These are phyloP conservation scores for Heliconius cydno DNA, from an alignment of 2,888 invertebrate species.

Conservation along the genomic window DNA sequence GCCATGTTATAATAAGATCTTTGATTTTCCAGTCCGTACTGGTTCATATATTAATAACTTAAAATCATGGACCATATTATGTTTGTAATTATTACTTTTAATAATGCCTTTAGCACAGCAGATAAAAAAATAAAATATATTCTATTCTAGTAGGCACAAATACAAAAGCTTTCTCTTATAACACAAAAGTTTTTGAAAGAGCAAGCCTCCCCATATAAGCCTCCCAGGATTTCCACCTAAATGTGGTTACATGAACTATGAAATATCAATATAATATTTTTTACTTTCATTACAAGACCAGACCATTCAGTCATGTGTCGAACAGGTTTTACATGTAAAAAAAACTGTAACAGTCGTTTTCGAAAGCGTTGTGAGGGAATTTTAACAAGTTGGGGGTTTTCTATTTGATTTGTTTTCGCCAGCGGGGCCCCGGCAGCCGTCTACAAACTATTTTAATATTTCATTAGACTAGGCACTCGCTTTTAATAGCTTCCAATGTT, in stretches of 20 bases:
- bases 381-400: slow-evolving; percentile 58
- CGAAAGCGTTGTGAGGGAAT: slow-evolving; percentile 52
- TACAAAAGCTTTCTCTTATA: not conserved
- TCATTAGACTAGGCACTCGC: slow-evolving; percentile 61
- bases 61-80: no score
- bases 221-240: slow-evolving; percentile 1
- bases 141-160: not conserved
- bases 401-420: slow-evolving; percentile 62
- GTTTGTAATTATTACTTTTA: no score
- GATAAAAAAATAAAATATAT: not conserved
- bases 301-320: slow-evolving; percentile 43
- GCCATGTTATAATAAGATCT: no score
- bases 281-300: slow-evolving; percentile 32
- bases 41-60: no score
- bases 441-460: slow-evolving; percentile 67
- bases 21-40: no score
- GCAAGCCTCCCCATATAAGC: not conserved
- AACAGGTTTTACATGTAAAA: slow-evolving; percentile 41
- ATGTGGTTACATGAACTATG: not conserved
- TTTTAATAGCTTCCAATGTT: slow-evolving; percentile 63
- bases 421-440: slow-evolving; percentile 49
- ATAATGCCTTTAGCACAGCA: not conserved
- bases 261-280: slow-evolving; percentile 24
- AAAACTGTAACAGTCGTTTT: slow-evolving; percentile 49
- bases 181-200: not conserved